Evolutionary conservation across 2,113 vertebrate genomes (phyloP).

Genomic region (Xenus cinereus): DNA sequence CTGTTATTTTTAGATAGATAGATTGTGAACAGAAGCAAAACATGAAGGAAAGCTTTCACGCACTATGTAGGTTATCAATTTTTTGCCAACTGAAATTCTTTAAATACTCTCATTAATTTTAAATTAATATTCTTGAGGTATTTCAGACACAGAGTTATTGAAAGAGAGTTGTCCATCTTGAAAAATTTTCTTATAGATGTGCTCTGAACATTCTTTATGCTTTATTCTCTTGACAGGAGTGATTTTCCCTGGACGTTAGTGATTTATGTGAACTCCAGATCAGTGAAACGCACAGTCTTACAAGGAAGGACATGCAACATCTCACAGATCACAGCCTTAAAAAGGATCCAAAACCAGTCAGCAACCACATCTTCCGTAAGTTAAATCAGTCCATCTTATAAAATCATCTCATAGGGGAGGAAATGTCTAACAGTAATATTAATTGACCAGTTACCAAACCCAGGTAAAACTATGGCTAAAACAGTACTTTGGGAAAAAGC

Average conservation of each 20-base stretch:
- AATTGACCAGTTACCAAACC: not conserved
- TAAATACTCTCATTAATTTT: not conserved
- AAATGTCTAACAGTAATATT: not conserved
- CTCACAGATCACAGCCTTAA: not conserved
- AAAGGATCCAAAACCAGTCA: not conserved
- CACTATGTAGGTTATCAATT: not conserved
- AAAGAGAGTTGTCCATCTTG: not conserved
- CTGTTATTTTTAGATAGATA: not conserved
- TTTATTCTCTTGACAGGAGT: not conserved
- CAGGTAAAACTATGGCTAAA: not conserved
- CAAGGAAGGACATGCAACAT: not conserved
- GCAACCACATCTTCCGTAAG: not conserved
- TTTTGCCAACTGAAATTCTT: not conserved
- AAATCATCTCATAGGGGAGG: not conserved
- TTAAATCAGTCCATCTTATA: not conserved
- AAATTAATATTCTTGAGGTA: not conserved
- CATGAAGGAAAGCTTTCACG: not conserved
- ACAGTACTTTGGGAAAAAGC: not conserved
- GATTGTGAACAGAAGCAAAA: not conserved
- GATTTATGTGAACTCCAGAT: not conserved
- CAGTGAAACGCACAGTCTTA: not conserved
- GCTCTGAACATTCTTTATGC: not conserved
- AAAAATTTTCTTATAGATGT: not conserved
- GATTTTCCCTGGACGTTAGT: not conserved
- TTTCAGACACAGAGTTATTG: not conserved